Evolutionary conservation across 2,888 invertebrate genomes (phyloP).

Genomic region (Andrena fulva): DNA sequence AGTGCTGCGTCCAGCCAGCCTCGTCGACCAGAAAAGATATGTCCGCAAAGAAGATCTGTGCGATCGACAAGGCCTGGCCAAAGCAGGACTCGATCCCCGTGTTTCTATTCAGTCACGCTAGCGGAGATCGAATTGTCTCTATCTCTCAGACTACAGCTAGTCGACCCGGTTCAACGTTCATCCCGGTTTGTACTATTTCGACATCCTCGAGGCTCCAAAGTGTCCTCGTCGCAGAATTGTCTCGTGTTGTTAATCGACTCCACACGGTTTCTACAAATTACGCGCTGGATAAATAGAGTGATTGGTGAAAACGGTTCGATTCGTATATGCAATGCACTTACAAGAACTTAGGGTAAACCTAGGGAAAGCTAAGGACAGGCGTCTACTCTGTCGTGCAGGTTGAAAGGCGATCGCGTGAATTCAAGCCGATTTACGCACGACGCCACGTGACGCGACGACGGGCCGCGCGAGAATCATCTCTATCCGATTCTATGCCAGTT

Average conservation of each 20-base stretch:
- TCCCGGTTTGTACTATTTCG: conserved; percentile 63
- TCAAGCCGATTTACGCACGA: not conserved
- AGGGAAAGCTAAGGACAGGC: not conserved
- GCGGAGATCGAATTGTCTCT: conserved; percentile 42
- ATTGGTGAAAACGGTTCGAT: conserved; percentile 3
- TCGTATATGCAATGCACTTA: conserved; percentile 7
- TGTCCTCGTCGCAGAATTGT: conserved; percentile 38
- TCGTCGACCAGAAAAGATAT: conserved; percentile 10
- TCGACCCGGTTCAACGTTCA: conserved; percentile 57
- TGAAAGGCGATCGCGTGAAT: conserved; percentile 8
- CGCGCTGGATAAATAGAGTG: not conserved
- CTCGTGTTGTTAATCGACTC: conserved; percentile 27
- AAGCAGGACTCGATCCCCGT: conserved; percentile 38
- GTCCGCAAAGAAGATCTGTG: conserved; percentile 22
- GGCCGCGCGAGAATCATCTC: too few relatives aligned
- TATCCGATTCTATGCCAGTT: too few relatives aligned
- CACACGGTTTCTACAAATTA: not conserved
- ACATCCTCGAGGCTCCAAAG: conserved; percentile 46
- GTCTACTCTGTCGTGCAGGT: not conserved
- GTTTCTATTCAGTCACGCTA: conserved; percentile 45
- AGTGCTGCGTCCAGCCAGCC: conserved; percentile 18
- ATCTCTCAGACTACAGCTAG: conserved; percentile 29
- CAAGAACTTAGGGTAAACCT: not conserved
- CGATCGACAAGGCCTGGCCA: conserved; percentile 30
- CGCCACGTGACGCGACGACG: not conserved